Evolutionary conservation across 2,113 vertebrate species (phyloP).

Genomic region (Sturnira hondurensis): DNA sequence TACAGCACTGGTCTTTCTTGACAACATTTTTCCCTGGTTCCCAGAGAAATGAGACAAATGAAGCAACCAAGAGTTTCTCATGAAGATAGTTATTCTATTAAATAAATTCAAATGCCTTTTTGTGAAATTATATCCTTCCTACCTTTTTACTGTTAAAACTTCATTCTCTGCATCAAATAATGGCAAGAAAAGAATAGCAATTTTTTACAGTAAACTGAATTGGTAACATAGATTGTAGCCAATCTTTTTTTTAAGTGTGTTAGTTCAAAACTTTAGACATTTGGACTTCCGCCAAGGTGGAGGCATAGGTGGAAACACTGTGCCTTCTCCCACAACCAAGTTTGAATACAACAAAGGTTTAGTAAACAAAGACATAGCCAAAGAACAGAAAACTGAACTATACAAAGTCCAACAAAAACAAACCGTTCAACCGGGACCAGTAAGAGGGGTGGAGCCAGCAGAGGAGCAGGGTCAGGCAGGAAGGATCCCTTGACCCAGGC

Average conservation of each 20-base stretch:
- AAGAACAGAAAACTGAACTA: too few species aligned
- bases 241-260: neutral
- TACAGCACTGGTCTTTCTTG: neutral
- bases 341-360: too few species aligned
- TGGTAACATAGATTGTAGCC: neutral
- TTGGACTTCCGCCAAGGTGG: too few species aligned
- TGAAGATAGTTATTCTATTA: neutral
- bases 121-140: neutral
- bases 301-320: too few species aligned
- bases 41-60: neutral
- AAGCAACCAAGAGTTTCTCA: neutral
- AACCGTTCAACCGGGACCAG: too few species aligned
- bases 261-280: conserved; percentile 1
- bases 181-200: neutral
- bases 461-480: too few species aligned
- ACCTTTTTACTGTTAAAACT: neutral
- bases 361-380: too few species aligned
- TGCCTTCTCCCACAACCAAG: too few species aligned
- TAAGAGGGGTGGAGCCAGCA: too few species aligned
- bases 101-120: neutral
- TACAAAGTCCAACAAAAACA: too few species aligned
- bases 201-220: neutral
- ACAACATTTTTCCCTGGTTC: neutral
- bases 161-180: neutral
- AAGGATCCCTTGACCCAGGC: too few species aligned